phyloP scores from a whole-genome alignment of 2,888 invertebrate species.

The Timema cristinae region DNA sequence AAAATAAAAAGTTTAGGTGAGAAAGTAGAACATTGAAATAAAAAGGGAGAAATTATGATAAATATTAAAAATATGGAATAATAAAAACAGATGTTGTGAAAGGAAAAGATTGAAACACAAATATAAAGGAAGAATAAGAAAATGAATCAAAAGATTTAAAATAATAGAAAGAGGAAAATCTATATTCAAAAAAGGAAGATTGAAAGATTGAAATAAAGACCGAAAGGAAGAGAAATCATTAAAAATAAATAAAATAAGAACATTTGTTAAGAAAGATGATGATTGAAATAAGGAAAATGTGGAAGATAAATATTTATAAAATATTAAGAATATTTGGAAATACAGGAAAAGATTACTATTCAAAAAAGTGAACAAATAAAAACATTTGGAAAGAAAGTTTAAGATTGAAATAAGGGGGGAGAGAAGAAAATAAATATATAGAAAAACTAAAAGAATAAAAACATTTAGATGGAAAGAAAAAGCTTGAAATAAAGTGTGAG shows the following conservation, averaged over 20 bases:
- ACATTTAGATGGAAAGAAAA: not conserved
- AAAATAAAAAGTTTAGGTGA: too few species aligned
- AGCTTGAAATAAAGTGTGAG: not conserved
- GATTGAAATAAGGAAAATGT: too few species aligned
- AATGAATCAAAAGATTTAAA: constrained; percentile 6
- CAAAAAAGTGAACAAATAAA: too few species aligned
- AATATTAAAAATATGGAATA: too few species aligned
- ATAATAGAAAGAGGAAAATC: constrained; percentile 4
- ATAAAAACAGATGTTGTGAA: too few species aligned
- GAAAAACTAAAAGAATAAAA: not conserved
- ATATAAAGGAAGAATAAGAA: not conserved
- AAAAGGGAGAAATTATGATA: too few species aligned
- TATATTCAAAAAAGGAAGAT: not conserved
- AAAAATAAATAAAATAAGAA: not conserved
- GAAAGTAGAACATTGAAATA: too few species aligned
- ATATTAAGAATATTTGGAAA: constrained; percentile 16
- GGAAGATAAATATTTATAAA: too few species aligned
- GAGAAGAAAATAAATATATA: not conserved
- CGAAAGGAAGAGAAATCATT: not conserved
- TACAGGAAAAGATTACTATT: constrained; percentile 17
- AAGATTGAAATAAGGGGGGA: too few species aligned
- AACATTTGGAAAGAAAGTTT: too few species aligned
- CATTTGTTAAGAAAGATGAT: too few species aligned
- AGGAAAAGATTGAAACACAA: too few species aligned
- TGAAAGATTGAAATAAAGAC: not conserved